phyloP scores from a whole-genome alignment of 1,140 invertebrate genomes.

The Phenacoccus solenopsis region DNA sequence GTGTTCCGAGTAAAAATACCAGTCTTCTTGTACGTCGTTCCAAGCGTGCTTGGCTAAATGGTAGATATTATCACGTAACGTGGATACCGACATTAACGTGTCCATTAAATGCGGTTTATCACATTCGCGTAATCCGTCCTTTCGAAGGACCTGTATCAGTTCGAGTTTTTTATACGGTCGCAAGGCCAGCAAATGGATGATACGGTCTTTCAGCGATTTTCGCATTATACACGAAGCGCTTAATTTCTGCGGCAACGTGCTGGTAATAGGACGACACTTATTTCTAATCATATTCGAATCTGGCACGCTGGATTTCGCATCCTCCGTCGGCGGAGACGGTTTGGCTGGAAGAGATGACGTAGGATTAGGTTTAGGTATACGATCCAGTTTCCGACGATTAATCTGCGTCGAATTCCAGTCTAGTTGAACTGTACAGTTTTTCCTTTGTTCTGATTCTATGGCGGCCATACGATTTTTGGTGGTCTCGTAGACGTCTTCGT shows the following conservation, averaged over 20 bases:
- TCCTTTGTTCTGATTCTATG: constrained; percentile 62
- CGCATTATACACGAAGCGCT: constrained; percentile 65
- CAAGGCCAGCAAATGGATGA: constrained; percentile 83
- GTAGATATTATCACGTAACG: constrained; percentile 74
- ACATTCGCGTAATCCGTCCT: constrained; percentile 77
- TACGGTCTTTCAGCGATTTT: constrained; percentile 63
- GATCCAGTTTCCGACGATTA: neutral
- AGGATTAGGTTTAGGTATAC: neutral
- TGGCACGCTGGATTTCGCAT: neutral
- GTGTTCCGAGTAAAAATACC: constrained; percentile 82
- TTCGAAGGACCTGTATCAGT: constrained; percentile 59
- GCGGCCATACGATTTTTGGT: constrained; percentile 79
- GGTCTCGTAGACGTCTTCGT: constrained; percentile 85
- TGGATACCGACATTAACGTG: constrained; percentile 61
- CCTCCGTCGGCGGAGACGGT: neutral
- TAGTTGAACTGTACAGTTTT: constrained; percentile 1
- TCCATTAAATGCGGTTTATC: constrained; percentile 55
- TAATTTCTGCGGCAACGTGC: constrained; percentile 79
- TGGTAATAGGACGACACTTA: constrained; percentile 31
- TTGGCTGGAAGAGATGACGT: neutral
- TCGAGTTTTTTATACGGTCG: constrained; percentile 87
- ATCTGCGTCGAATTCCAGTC: neutral
- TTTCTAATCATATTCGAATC: neutral
- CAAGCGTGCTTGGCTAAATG: constrained; percentile 69
- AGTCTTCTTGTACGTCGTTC: constrained; percentile 87